Percentiles rank a stretch among this genome's conserved stretches.
Conservation (phyloP, 1,140 invertebrate species). For the Aethina tumida region DNA sequence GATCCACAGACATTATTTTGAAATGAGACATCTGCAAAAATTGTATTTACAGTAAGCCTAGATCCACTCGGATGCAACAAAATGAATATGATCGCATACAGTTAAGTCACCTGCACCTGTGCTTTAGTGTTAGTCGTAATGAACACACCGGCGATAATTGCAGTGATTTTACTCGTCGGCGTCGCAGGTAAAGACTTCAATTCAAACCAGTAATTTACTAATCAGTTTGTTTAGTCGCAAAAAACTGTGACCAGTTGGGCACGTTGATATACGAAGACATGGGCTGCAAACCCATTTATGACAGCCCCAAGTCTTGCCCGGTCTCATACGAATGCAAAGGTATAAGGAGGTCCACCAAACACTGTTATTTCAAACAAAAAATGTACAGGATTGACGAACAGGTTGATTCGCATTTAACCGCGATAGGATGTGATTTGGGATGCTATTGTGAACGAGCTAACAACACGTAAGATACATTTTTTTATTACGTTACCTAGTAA, state of each 20-base stretch:
- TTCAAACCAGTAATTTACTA: no score
- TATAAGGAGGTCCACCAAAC: constrained; percentile 8
- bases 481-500: neutral
- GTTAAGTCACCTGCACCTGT: no score
- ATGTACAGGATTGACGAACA: constrained; percentile 11
- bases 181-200: no score
- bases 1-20: no score
- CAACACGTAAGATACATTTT: constrained; percentile 10
- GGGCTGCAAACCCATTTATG: constrained; percentile 14
- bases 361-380: constrained; percentile 15
- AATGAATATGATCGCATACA: no score
- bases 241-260: constrained; percentile 11
- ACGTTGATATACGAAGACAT: constrained; percentile 18
- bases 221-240: no score
- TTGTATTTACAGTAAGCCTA: no score
- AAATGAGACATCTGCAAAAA: no score
- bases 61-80: no score
- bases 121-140: no score
- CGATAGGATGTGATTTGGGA: constrained; percentile 12
- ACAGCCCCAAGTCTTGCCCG: constrained; percentile 6
- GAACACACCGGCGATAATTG: no score
- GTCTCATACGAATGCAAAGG: constrained; percentile 14
- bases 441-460: constrained; percentile 14
- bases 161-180: no score
- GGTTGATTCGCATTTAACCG: constrained; percentile 14